phyloP scores from a whole-genome alignment of 2,888 invertebrate genomes.

The Neoitamus cyanurus region DNA sequence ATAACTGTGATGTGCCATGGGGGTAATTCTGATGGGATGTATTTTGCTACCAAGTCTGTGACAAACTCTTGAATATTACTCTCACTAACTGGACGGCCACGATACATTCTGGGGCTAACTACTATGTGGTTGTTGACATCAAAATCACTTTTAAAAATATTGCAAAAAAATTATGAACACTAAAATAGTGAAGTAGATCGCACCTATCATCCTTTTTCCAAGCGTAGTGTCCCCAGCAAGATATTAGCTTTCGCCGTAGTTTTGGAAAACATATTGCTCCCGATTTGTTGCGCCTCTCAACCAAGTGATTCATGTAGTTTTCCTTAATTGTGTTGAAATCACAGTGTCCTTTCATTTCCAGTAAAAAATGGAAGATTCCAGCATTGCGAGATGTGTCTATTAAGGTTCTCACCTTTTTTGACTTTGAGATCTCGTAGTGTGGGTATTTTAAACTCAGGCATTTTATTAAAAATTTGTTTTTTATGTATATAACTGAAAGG shows the following conservation, averaged over 20 bases:
- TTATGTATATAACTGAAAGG: constrained; percentile 69
- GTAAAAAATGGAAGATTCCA: constrained; percentile 77
- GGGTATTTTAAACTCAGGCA: constrained; percentile 71
- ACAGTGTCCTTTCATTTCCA: constrained; percentile 72
- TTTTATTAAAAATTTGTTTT: constrained; percentile 70
- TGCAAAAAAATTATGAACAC: background rate
- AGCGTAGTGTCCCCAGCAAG: constrained; percentile 82
- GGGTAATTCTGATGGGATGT: constrained; percentile 76
- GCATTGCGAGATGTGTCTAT: constrained; percentile 80
- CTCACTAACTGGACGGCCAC: constrained; percentile 77
- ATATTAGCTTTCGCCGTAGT: constrained; percentile 74
- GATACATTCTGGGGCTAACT: constrained; percentile 72
- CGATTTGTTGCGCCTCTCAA: constrained; percentile 70
- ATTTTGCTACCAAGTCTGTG: constrained; percentile 81
- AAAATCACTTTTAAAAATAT: constrained; percentile 58
- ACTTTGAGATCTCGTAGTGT: constrained; percentile 71
- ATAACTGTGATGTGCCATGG: constrained; percentile 87
- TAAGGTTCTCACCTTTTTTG: constrained; percentile 73
- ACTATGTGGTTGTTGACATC: constrained; percentile 77
- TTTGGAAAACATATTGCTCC: constrained; percentile 74
- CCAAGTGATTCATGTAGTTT: constrained; percentile 67
- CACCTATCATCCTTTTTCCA: constrained; percentile 70
- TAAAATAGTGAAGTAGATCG: background rate
- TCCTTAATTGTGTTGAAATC: constrained; percentile 70
- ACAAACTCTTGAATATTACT: constrained; percentile 82